Evolutionary conservation across 2,888 invertebrate genomes (phyloP).

Genomic region (Ecdyonurus torrentis): DNA sequence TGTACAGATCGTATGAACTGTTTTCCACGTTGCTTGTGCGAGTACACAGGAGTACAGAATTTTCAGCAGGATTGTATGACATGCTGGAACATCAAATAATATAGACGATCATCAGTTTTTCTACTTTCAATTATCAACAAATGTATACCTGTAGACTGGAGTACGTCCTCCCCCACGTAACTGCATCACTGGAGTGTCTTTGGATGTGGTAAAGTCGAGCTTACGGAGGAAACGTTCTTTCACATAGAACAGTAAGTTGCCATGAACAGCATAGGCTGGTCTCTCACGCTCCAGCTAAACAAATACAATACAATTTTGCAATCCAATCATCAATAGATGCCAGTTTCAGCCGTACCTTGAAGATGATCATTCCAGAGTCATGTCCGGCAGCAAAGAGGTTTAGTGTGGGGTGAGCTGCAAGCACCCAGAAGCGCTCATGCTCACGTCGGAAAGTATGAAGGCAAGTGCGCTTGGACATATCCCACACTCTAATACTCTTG

Average conservation of each 20-base stretch:
- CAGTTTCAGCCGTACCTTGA: too few species aligned
- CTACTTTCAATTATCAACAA: not conserved
- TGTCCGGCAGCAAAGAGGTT: conserved; percentile 99
- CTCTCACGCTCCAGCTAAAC: conserved; percentile 87
- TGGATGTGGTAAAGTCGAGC: conserved; percentile 83
- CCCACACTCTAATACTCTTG: conserved; percentile 96
- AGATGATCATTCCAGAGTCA: conserved; percentile 92
- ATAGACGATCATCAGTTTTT: not conserved
- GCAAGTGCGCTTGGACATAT: conserved; percentile 87
- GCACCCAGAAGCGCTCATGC: conserved; percentile 94
- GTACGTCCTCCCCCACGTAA: conserved; percentile 64
- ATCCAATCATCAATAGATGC: not conserved
- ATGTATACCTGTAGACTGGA: conserved; percentile 42
- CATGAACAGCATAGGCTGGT: conserved; percentile 88
- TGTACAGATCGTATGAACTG: conserved; percentile 85
- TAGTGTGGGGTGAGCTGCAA: conserved; percentile 83
- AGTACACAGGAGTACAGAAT: conserved; percentile 78
- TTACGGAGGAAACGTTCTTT: conserved; percentile 84
- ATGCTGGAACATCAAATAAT: conserved; percentile 39
- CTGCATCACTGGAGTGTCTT: conserved; percentile 86
- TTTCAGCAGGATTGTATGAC: conserved; percentile 95
- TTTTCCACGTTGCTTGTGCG: conserved; percentile 69
- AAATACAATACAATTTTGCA: too few species aligned
- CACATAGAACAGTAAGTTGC: conserved; percentile 86
- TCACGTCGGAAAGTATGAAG: conserved; percentile 86